Evolutionary conservation across 2,888 invertebrate species (phyloP), one percentile per base, ranked within the genome.

Genomic region (Alentia gelatinosa): DNA sequence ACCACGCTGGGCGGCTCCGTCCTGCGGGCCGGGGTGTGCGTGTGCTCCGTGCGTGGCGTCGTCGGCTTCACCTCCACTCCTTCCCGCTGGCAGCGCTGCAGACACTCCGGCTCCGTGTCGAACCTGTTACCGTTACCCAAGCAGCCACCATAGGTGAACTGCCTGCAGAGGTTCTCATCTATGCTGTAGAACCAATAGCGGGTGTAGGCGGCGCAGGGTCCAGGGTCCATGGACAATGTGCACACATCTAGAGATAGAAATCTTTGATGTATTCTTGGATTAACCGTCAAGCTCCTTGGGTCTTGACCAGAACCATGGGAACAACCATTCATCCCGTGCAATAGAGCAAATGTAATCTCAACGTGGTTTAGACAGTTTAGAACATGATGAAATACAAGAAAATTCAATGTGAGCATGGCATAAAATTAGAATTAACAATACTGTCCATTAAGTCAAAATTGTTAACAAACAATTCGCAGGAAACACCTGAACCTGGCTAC

Each of bases 51-150:
- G 5, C 23, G 89, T 37, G 56, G 33, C 37, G 42, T 63, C 26
- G 89, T 63, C 37, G 89, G 89, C 19, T 50, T 26, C 23, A 12
- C 23, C 0, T 19, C 15, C 56, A 35, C 50, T 4, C 63, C 37
- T 19, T 35, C 56, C n/a, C 35, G 50, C 33, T 89, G 26, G 40
- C 90, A 90, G 7, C 86, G 50, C 26, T n/a, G 15, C 63, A n/a
- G 97, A 95, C 99, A 99, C 91, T 98, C 98, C 90, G 98, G 98
- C 95, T 98, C 97, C 4, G 97, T 97, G 92, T 97, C 97, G 96
- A 98, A 99, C 56, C 95, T 94, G 93, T 96, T 96, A n/a, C 93
- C 94, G 92, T 96, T 96, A 26, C 96, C 96, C 0, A 94, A 95
- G 93, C 96, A 96, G 1, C 96, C 96, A 26, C 97, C 97, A 94